Evolutionary conservation across 2,113 vertebrate genomes (phyloP).

Genomic region (Mastomys coucha): DNA sequence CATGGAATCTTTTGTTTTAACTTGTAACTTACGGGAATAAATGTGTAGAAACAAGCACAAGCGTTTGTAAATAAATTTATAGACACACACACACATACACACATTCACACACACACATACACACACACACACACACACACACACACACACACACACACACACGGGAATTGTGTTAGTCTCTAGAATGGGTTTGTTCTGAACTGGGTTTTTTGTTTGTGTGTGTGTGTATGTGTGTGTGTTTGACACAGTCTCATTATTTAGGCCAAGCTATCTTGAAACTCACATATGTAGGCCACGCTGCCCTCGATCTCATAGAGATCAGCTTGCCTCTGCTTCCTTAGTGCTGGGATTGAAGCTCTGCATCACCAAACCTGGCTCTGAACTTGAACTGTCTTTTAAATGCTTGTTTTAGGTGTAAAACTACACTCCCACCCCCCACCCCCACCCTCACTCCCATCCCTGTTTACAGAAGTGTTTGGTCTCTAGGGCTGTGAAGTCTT

Average conservation of each 20-base stretch:
- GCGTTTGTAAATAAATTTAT: not conserved
- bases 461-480: not conserved
- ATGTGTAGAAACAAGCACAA: slow-evolving; percentile 47
- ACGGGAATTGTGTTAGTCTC: not conserved
- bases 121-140: too few relatives aligned
- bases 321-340: not conserved
- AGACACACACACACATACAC: too few relatives aligned
- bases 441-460: too few relatives aligned
- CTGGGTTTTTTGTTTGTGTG: not conserved
- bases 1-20: slow-evolving; percentile 51
- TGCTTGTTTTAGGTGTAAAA: slow-evolving; percentile 35
- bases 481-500: not conserved
- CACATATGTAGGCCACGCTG: not conserved
- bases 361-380: not conserved
- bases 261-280: not conserved
- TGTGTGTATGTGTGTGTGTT: not conserved
- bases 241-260: too few relatives aligned
- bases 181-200: slow-evolving; percentile 16
- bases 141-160: not conserved
- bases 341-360: not conserved
- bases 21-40: not conserved
- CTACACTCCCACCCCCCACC: fast-evolving
- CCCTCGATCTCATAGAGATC: not conserved
- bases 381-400: slow-evolving; percentile 34
- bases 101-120: too few relatives aligned